Base-by-base conservation (phyloP, 2,888 invertebrate genomes). In the Podotricha telesiphe region DNA sequence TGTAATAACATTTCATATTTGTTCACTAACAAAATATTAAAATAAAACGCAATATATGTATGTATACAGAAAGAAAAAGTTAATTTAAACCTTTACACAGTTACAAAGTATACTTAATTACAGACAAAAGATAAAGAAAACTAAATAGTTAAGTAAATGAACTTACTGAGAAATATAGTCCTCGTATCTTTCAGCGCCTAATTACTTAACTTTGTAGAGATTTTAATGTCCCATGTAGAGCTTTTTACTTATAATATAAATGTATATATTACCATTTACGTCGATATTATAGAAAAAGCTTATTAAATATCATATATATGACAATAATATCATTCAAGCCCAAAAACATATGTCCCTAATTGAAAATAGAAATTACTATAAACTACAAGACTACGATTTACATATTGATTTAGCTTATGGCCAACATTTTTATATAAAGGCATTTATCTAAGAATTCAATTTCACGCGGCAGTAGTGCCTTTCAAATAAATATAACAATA, bases 101-200 rank as follows among this genome's bases (percentile, higher is more conserved):
- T 34, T 34, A 50, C 62, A 62, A 20, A 62, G 50, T 28, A 42
- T 45, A 59, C 37, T 37, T 50, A 62, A 50, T 62, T 62, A 62
- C 50, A 62, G 62, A 48, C 50, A 50, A 50, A 48, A 62, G 62
- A 62, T 48, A 62, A 62, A 62, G 50, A 47, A 48, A 50, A 62
- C 47, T 62, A 62, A 62, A 62, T 50, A 62, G 62, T 37, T 50
- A 62, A 62, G 62, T 62, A 62, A 62, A 62, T 37, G 62, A 62
- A 37, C 62, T 62, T 48, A 62, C 47, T 37, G 62, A 50, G 50
- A 19, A 34, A 62, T 62, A 62, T 62, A 62, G 62, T 48, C 0
- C 22, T n/a, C n/a, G 48, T 50, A 62, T 62, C 48, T 34, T 62
- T 62, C 48, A 37, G 62, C 62, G 50, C 50, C 62, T 62, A 62